Conservation (phyloP, 2,113 vertebrate species). For the Rhadina sibilatrix region DNA sequence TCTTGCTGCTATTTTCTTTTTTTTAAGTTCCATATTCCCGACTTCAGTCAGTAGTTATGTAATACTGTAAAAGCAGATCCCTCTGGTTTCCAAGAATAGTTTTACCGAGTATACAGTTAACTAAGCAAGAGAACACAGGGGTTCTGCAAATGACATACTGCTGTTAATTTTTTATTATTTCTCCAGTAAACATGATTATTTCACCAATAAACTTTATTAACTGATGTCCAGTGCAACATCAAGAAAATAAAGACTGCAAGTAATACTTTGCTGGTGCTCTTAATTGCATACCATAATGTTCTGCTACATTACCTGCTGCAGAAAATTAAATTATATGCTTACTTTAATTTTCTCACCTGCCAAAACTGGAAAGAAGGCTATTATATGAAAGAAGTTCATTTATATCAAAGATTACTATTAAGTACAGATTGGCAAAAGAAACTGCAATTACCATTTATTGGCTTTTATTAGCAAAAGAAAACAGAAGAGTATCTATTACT, state of each 20-base stretch:
- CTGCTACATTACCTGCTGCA: neutral
- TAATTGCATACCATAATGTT: neutral
- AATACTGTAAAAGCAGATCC: neutral
- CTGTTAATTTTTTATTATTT: neutral
- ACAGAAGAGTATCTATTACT: neutral
- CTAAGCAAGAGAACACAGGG: neutral
- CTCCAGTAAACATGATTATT: neutral
- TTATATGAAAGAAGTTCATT: neutral
- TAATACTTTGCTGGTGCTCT: neutral
- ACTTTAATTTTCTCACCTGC: slow-evolving; percentile 10
- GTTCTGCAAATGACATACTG: neutral
- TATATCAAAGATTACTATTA: slow-evolving; percentile 21
- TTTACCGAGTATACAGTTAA: slow-evolving; percentile 9
- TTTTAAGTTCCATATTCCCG: neutral
- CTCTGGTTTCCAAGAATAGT: slow-evolving; percentile 29
- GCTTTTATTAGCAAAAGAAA: neutral
- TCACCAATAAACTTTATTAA: slow-evolving; percentile 9
- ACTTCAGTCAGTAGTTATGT: neutral
- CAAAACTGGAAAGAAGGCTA: neutral
- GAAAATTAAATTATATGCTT: slow-evolving; percentile 35
- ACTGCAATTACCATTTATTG: neutral
- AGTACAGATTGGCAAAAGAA: neutral
- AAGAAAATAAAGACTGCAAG: neutral
- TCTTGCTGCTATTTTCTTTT: neutral
- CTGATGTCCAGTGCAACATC: neutral